Base-by-base conservation (phyloP, 2,797 vertebrate species). In the Muscicapa striata region DNA sequence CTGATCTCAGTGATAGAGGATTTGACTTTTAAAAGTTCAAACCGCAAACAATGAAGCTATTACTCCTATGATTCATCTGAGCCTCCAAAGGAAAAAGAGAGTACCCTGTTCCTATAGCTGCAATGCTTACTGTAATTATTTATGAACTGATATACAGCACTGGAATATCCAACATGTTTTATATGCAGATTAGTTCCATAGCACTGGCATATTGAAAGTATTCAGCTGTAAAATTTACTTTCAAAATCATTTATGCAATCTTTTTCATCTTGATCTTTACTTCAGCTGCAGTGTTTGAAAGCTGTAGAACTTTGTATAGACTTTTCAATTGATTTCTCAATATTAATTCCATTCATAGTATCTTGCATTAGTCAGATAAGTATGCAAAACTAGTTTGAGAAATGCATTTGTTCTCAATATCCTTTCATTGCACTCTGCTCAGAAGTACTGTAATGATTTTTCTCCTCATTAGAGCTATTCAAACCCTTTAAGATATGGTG, bases 11-110 rank as follows among this genome's bases (percentile, higher is more conserved):
- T 67, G 10, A 45, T 73, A 55, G 24, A 23, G 32, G 36, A 78
- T 52, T 81, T 85, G 62, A 66, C 48, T 91, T 36, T 57, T 26
- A 83, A 90, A 84, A 86, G 59, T 84, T 94, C 87, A 91, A 90
- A 81, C 86, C 73, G 38, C 91, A 92, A 94, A 83, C 67, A 90
- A 43, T 36, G 63, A 88, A 91, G 51, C 59, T 81, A 24, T 82
- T 94, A 67, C 63, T 87, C 6, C 51, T 64, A 20, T 90, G 79
- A 91, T 79, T 94, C 89, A 69, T 91, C 72, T 72, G 43, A 78
- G 9, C 16, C 29, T 83, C 16, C 22, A 54, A 55, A 68, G 54
- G 54, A 64, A 74, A 40, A 80, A n/a, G 68, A 30, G 17, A 79
- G 26, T 40, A 73, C 10, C 18, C 48, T 73, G 13, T 63, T 91